These are phyloP conservation scores for Drosophila equinoxialis DNA, from an alignment of 1,140 invertebrate species.

Conservation along the genomic window DNA sequence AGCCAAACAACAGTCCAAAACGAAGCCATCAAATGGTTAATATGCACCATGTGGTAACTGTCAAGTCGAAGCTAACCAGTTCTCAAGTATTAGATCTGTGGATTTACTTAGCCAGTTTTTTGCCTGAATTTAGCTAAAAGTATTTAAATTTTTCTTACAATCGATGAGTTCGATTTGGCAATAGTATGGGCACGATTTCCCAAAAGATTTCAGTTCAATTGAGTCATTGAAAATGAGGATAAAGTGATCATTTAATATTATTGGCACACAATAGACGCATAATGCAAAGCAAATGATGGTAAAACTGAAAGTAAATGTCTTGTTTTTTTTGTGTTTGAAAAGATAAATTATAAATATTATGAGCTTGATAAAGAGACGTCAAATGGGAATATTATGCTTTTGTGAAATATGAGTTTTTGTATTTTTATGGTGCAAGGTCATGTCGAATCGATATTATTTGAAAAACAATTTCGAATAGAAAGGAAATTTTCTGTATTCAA, in stretches of 20 bases:
- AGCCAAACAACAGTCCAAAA: conserved; percentile 40
- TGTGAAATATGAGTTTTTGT: not conserved
- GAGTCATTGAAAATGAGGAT: conserved; percentile 26
- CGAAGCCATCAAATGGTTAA: conserved; percentile 67
- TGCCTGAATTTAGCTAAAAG: conserved; percentile 31
- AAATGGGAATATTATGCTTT: not conserved
- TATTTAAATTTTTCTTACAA: conserved; percentile 26
- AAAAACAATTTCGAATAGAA: not conserved
- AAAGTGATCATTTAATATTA: conserved; percentile 10
- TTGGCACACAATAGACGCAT: conserved; percentile 31
- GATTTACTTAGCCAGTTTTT: conserved; percentile 33
- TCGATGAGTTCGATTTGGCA: conserved; percentile 36
- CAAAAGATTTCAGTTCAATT: conserved; percentile 26
- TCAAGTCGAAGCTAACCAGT: conserved; percentile 56
- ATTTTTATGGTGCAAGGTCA: not conserved
- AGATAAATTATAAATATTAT: not conserved
- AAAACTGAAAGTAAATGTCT: conserved; percentile 7
- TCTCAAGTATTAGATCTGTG: conserved; percentile 30
- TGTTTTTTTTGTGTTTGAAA: not conserved
- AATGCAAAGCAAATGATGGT: not conserved
- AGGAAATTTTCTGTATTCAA: not conserved
- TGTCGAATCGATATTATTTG: not conserved
- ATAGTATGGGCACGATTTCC: conserved; percentile 60
- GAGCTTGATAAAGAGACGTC: not conserved
- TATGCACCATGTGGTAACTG: conserved; percentile 61